Base-by-base conservation (phyloP, 64 coral and sea anemone species). In the Montipora efflorescens region DNA sequence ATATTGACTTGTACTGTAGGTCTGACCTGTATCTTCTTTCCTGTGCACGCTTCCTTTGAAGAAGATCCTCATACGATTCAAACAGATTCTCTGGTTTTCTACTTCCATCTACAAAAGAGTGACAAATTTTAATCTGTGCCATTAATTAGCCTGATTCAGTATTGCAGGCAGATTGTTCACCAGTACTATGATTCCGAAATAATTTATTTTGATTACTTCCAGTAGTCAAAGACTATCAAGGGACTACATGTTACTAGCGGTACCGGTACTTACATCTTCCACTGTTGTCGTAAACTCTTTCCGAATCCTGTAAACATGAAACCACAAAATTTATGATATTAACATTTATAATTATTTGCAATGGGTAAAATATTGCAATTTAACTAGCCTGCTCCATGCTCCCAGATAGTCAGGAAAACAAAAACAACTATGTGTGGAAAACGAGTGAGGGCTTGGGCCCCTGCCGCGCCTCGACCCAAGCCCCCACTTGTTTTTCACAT, bases 41-140 rank as follows among this genome's bases (percentile, higher is more conserved):
- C 43, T 97, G 93, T 1, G 92, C 92, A 73, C 96, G 80, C 22
- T 97, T 97, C 45, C 84, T 91, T 70, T 93, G 87, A 25, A 97
- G 83, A 68, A 97, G 75, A 64, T 97, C 96, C 73, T 97, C 96
- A 70, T 97, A 97, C 46, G 88, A 84, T 77, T 97, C 93, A 90
- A 90, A 90, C 45, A 55, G 19, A 13, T 95, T 95, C 67, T 90
- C 88, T 90, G 87, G 88, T 90, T 77, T 70, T 78, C 71, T 84
- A 20, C 22, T 71, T 8, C 62, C 66, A 49, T 59, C 82, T 86
- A 25, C 2, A 51, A 72, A n/a, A 47, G 61, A 82, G 48, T 1
- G 11, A 15, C 44, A 22, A 80, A 57, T 4, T 36, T 36, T 57
- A 57, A 58, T 36, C 36, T 36, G 36, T 36, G 36, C 36, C 36